Conservation (phyloP, 2,113 vertebrate species). For the Leuciscus idus region DNA sequence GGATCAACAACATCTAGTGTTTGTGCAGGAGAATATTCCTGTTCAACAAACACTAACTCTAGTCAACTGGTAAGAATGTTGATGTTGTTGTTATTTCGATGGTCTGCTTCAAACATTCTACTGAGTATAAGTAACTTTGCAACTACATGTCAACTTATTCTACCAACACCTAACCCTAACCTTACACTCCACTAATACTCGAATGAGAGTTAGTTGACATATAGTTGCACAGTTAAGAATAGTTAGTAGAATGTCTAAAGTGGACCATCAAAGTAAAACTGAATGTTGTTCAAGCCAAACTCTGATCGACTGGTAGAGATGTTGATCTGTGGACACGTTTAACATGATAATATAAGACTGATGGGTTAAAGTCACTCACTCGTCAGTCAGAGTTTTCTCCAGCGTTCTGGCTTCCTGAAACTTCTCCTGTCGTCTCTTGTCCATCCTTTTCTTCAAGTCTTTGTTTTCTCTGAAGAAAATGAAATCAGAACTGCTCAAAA, state of each 20-base stretch:
- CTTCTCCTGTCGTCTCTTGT: slow-evolving; percentile 96
- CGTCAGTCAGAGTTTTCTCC: slow-evolving; percentile 94
- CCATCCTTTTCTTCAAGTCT: slow-evolving; percentile 97
- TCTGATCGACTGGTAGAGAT: neutral
- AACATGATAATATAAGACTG: neutral
- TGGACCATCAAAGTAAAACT: no score
- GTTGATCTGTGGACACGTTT: neutral
- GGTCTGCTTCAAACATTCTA: no score
- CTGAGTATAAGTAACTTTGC: no score
- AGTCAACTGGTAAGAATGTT: neutral
- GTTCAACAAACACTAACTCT: neutral
- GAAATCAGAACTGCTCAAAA: neutral
- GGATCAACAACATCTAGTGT: neutral
- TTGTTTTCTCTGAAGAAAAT: slow-evolving; percentile 89
- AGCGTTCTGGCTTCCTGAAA: slow-evolving; percentile 93
- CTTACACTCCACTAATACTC: no score
- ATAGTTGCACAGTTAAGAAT: no score
- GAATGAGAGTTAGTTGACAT: no score
- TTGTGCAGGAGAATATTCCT: neutral
- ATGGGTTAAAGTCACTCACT: slow-evolving; percentile 77
- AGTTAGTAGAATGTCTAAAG: no score
- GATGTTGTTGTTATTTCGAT: no score
- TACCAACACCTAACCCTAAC: no score
- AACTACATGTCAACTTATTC: no score
- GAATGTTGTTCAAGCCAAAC: neutral